Percentiles rank a stretch among this genome's conserved stretches.
These are phyloP conservation scores for Mus pahari DNA, from an alignment of 2,113 vertebrate species.

Conservation along the genomic window DNA sequence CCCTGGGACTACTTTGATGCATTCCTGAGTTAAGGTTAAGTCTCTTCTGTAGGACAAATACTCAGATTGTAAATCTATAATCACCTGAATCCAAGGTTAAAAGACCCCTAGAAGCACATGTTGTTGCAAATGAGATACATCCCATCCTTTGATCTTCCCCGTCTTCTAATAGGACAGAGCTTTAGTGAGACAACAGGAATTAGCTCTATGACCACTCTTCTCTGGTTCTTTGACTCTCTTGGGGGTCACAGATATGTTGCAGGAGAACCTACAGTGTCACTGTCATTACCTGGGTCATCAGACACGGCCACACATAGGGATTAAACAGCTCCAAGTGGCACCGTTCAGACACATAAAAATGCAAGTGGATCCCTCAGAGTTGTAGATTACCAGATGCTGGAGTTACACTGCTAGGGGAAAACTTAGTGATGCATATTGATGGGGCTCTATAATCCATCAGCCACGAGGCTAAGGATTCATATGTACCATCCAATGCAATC, in stretches of 20 bases:
- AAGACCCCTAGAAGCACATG: not conserved
- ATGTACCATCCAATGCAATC: constrained; percentile 1
- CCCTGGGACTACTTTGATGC: not conserved
- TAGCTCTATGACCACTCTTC: not conserved
- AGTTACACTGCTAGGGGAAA: not conserved
- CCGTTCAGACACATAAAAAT: constrained; percentile 1
- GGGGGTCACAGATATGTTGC: not conserved
- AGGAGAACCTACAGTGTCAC: not conserved
- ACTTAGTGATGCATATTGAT: not conserved
- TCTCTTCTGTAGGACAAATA: not conserved
- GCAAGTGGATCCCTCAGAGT: not conserved
- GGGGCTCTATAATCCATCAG: not conserved
- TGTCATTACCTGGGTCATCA: not conserved
- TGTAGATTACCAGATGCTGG: not conserved
- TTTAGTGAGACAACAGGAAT: not conserved
- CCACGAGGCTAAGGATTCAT: not conserved
- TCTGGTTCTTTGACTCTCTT: not conserved
- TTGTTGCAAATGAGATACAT: not conserved
- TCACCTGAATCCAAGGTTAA: constrained; percentile 5
- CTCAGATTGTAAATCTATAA: not conserved
- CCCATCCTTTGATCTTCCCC: not conserved
- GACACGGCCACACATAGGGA: not conserved
- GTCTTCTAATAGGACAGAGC: not conserved
- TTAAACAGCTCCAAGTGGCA: not conserved
- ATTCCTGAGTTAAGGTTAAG: not conserved